These are phyloP conservation scores for Galeopsomyia nigrocyanea DNA, from an alignment of 2,888 invertebrate species.

Conservation along the genomic window DNA sequence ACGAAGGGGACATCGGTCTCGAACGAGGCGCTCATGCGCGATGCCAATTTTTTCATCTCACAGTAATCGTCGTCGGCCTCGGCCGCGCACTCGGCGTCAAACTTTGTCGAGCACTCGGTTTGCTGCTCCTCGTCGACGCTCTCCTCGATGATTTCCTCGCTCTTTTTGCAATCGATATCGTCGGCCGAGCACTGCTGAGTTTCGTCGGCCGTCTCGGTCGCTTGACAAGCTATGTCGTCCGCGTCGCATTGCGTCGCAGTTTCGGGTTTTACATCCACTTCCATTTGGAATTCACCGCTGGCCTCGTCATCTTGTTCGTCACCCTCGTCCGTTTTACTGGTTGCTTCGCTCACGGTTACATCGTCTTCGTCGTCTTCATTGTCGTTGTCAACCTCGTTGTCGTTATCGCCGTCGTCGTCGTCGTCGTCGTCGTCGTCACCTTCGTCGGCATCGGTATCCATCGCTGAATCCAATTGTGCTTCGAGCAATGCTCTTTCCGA, in stretches of 20 bases:
- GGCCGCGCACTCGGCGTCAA: background rate
- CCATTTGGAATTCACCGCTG: too few relatives aligned
- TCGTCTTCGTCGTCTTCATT: too few relatives aligned
- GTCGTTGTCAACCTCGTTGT: background rate
- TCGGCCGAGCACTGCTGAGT: background rate
- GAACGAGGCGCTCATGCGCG: constrained; percentile 24
- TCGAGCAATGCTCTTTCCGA: constrained; percentile 33
- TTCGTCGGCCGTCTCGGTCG: background rate
- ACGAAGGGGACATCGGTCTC: constrained; percentile 58
- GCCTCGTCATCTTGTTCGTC: too few relatives aligned
- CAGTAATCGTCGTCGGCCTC: background rate
- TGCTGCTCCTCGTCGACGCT: constrained; percentile 14
- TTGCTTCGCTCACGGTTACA: too few relatives aligned
- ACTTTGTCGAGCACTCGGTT: constrained; percentile 4
- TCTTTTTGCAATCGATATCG: background rate
- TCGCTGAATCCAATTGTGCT: constrained; percentile 16
- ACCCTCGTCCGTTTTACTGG: too few relatives aligned
- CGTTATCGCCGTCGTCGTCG: constrained; percentile 7
- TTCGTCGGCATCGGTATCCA: background rate
- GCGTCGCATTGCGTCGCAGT: background rate
- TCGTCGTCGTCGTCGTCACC: background rate
- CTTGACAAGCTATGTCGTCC: background rate
- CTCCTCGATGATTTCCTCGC: background rate
- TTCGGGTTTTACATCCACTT: too few relatives aligned
- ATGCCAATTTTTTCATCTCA: background rate